Percentiles rank a stretch among this genome's conserved stretches.
Conservation (phyloP, 1,140 invertebrate species). For the Diorhabda carinulata region DNA sequence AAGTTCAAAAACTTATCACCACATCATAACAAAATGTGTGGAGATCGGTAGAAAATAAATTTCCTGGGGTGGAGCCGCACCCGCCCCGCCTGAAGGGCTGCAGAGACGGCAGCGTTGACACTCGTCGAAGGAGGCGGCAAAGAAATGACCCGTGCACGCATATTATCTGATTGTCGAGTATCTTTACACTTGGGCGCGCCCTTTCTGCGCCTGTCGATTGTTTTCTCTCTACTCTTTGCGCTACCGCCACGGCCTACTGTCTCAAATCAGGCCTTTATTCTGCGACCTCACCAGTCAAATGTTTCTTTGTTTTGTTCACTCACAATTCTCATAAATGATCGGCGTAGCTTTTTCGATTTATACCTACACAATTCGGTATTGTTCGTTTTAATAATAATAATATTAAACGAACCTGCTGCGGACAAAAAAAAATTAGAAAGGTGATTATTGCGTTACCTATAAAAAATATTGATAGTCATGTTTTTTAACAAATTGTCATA, state of each 20-base stretch:
- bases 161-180: constrained; percentile 46
- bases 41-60: background rate
- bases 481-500: constrained; percentile 1
- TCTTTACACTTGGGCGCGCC: constrained; percentile 41
- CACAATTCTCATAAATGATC: background rate
- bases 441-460: background rate
- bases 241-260: constrained; percentile 25
- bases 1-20: no score
- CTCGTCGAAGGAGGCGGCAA: constrained; percentile 28
- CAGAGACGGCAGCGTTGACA: constrained; percentile 18
- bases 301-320: background rate
- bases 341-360: background rate
- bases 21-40: no score
- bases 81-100: constrained; percentile 14
- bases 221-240: constrained; percentile 24
- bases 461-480: background rate
- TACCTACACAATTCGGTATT: background rate
- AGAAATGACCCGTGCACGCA: constrained; percentile 40
- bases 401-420: background rate
- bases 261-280: constrained; percentile 15
- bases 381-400: background rate
- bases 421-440: background rate
- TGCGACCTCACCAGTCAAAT: constrained; percentile 17
- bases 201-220: constrained; percentile 42
- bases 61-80: background rate